Base-by-base conservation (phyloP, 2,113 vertebrate genomes). In the Nycticryphes semicollaris region DNA sequence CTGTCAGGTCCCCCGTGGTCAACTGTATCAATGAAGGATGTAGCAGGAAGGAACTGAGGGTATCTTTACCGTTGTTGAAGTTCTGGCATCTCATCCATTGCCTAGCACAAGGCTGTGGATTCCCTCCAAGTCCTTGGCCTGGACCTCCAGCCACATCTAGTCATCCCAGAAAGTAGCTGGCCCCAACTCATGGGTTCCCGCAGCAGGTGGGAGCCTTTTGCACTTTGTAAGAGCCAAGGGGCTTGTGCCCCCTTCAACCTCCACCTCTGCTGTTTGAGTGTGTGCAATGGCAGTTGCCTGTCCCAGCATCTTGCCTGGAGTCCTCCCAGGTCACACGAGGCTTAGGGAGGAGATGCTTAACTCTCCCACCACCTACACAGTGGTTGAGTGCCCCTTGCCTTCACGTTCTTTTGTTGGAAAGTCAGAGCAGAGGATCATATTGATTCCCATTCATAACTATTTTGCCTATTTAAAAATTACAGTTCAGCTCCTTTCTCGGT, bases 171-270 rank as follows among this genome's bases (percentile, higher is more conserved):
- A 84, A 63, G 68, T 0, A 68, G 3, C 16, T 45, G 9, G 7
- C 13, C 45, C 21, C 4, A 11, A 6, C 39, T 15, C 1, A 0
- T 7, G 2, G 12, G 27, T 60, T 73, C 25, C 17, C 62, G 17
- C 15, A 60, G 7, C 0, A 7, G 20, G 8, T 17, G 15, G 51
- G 39, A 84, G 16, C 37, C 14, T 69, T 45, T 35, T 69, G 45
- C 54, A 13, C 11, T 4, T 13, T 10, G 8, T 10, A 73, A 57
- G 43, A 74, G 7, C 9, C 24, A 24, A 57, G 37, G 19, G 19
- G 19, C 41, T 54, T 41, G 21, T 50, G 14, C 22, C 30, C 28
- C 9, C 22, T 77, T 75, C 54, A 14, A 24, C 5, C 9, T 4
- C 11, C 11, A 6, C 20, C 4, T 50, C 50, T 59, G 30, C 21